These are phyloP conservation scores for Drosophila glabriapex DNA, from an alignment of 2,888 invertebrate species.

Conservation along the genomic window DNA sequence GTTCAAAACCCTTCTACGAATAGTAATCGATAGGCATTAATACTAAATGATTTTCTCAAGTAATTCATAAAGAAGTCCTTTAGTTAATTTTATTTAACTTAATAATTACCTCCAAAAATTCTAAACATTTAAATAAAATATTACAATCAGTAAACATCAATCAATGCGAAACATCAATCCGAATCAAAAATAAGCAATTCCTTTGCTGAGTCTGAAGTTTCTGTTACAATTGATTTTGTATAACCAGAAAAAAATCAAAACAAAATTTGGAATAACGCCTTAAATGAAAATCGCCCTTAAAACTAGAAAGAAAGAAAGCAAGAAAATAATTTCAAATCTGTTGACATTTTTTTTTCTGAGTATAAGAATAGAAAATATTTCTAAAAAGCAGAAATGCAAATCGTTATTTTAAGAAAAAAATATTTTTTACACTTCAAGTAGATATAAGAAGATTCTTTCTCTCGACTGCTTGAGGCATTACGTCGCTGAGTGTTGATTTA, in stretches of 20 bases:
- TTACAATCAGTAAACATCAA: not conserved
- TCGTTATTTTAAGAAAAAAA: not conserved
- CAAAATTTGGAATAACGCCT: not conserved
- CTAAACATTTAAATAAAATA: not conserved
- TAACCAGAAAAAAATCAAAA: accelerated
- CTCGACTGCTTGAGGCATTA: not conserved
- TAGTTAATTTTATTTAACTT: not conserved
- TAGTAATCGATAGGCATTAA: not conserved
- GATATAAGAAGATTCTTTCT: not conserved
- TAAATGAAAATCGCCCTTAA: not conserved
- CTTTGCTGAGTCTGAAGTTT: not conserved
- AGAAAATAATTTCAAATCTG: not conserved
- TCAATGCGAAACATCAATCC: not conserved
- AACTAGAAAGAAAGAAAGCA: not conserved
- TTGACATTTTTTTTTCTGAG: not conserved
- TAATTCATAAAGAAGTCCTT: not conserved
- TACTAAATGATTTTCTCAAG: not conserved
- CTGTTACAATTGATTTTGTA: not conserved
- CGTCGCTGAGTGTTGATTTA: not conserved
- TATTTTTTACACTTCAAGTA: not conserved
- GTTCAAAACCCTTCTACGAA: not conserved
- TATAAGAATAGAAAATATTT: not conserved
- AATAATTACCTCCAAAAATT: not conserved
- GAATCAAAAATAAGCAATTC: not conserved
- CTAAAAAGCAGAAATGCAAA: not conserved